A percentile compares a stretch with the other conserved stretches of the same genome.
phyloP scores from a whole-genome alignment of 2,113 vertebrate species.

The Peromyscus leucopus region DNA sequence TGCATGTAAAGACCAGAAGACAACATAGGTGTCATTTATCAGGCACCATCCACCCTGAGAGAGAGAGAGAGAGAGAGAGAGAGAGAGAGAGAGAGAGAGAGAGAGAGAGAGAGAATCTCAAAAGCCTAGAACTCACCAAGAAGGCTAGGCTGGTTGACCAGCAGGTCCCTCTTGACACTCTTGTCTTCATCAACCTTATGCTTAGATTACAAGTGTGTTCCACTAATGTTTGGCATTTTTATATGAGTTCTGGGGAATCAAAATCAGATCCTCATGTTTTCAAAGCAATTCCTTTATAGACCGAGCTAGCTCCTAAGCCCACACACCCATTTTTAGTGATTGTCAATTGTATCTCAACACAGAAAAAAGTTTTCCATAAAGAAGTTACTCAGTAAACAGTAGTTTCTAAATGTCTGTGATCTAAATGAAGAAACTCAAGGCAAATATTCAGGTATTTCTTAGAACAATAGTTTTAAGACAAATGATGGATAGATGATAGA shows the following conservation, averaged over 20 bases:
- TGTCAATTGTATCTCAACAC: background rate
- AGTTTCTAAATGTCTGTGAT: constrained; percentile 36
- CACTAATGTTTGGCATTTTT: background rate
- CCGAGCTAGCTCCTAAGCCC: background rate
- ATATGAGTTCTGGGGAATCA: background rate
- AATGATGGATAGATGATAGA: background rate
- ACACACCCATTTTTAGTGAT: background rate
- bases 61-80: background rate
- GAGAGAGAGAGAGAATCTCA: background rate
- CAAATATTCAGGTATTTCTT: constrained; percentile 29
- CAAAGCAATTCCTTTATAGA: background rate
- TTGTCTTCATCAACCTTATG: background rate
- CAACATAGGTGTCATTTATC: background rate
- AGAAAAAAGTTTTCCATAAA: background rate
- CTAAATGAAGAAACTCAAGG: constrained; percentile 28
- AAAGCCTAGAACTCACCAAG: background rate
- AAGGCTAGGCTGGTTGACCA: background rate
- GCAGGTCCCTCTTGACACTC: too few species aligned
- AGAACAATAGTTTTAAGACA: background rate
- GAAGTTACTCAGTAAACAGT: background rate
- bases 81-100: too few species aligned
- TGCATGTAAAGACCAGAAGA: background rate
- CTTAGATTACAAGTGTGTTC: background rate
- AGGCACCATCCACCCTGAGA: too few species aligned
- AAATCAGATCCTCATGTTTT: background rate